Base-by-base conservation (phyloP, 2,113 vertebrate genomes). In the Urocitellus parryii region DNA sequence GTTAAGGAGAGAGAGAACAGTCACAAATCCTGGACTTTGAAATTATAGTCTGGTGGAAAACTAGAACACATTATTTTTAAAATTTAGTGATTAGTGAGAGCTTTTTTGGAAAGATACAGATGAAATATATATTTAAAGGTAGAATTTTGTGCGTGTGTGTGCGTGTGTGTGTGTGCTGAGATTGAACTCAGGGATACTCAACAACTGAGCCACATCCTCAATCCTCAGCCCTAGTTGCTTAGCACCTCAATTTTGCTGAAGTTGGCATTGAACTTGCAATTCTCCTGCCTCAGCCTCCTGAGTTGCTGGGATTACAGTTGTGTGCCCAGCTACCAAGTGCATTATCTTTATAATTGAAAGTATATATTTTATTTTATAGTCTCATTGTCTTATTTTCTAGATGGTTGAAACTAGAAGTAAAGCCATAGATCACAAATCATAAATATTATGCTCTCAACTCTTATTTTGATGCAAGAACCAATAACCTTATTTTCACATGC, bases 391-490 rank as follows among this genome's bases (percentile, higher is more conserved):
- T 89, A 45, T 78, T 93, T 94, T 25, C 32, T 34, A 88, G 79
- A 72, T 83, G 45, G 25, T 65, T 65, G 70, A 76, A 93, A 58
- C 11, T 83, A 29, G 22, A 79, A 90, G 24, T n/a, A 91, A 58
- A 90, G 13, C 13, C 6, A 18, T 63, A 6, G 39, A 9, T 83
- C 56, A 74, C 67, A 88, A 86, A 77, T 87, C 27, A 0, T 58
- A 89, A 93, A 61, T 72, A 87, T 37, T 79, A 63, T 29, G 1
- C 20, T 77, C 74, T 90, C 4, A 25, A 34, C 32, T 90, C 22
- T 85, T 79, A 70, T 56, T 92, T 95, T 95, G 87, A 90, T 76
- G 88, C 18, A 70, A 70, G 70, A 96, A 67, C 56, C 32, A 96
- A 29, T 79, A 82, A 70, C 1, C 11, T 8, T 94, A 51, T 88